A percentile compares a stretch with the other conserved stretches of the same genome.
Conservation (phyloP, 2,797 vertebrate species). For the Erethizon dorsatum region DNA sequence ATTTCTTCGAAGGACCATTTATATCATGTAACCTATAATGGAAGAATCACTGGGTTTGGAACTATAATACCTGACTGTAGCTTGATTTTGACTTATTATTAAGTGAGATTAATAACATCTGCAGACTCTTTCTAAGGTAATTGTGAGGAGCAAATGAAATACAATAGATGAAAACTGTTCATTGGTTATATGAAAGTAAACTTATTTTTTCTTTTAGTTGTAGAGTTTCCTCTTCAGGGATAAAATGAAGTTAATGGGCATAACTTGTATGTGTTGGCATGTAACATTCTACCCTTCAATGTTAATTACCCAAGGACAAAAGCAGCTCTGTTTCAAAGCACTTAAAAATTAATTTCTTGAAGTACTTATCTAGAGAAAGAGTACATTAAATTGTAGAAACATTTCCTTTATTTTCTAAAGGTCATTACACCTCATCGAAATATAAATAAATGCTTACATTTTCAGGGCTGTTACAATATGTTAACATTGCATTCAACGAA, state of each 20-base stretch:
- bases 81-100: slow-evolving; percentile 15
- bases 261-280: slow-evolving; percentile 38
- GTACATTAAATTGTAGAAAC: slow-evolving; percentile 22
- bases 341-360: slow-evolving; percentile 65
- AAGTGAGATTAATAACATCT: not conserved
- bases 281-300: not conserved
- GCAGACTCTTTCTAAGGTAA: not conserved
- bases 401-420: slow-evolving; percentile 48
- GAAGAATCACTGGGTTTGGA: not conserved
- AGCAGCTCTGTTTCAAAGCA: slow-evolving; percentile 33
- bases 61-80: not conserved
- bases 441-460: slow-evolving; percentile 28
- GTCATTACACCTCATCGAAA: slow-evolving; percentile 22
- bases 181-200: not conserved
- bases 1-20: slow-evolving; percentile 10
- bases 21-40: not conserved
- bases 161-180: not conserved
- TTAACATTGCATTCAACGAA: slow-evolving; percentile 22
- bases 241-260: slow-evolving; percentile 65
- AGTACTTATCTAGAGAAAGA: slow-evolving; percentile 44
- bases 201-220: slow-evolving; percentile 50
- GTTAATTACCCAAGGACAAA: slow-evolving; percentile 61
- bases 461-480: not conserved
- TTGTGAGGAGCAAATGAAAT: not conserved
- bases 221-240: slow-evolving; percentile 48